phyloP scores from a whole-genome alignment of 2,797 vertebrate genomes.

The Myotis planiceps region DNA sequence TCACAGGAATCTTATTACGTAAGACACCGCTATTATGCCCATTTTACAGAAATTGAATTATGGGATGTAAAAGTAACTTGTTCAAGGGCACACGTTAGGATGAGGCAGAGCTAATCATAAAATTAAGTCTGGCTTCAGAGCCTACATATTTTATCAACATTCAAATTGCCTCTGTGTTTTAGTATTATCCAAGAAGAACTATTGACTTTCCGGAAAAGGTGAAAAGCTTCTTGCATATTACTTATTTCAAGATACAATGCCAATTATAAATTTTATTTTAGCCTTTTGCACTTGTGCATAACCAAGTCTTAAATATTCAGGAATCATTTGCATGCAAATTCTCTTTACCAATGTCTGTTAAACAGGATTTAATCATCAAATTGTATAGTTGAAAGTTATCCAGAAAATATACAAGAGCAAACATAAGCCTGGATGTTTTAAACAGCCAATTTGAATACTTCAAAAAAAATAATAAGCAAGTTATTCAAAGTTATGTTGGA shows the following conservation, averaged over 20 bases:
- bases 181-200: background rate
- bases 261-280: constrained; percentile 2
- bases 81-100: background rate
- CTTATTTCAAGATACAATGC: background rate
- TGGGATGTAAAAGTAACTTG: background rate
- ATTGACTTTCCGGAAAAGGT: background rate
- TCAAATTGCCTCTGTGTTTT: background rate
- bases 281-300: background rate
- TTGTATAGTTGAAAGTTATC: background rate
- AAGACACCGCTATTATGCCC: background rate
- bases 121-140: background rate
- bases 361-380: background rate
- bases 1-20: background rate
- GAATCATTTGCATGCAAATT: constrained; percentile 30
- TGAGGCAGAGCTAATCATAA: background rate
- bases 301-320: constrained; percentile 26
- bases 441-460: background rate
- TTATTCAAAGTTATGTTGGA: constrained; percentile 35
- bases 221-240: background rate
- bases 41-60: constrained; percentile 38
- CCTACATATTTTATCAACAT: background rate
- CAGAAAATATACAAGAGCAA: background rate
- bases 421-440: background rate
- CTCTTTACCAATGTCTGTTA: constrained; percentile 2
- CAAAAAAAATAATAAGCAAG: background rate